Base-by-base conservation (phyloP, 1,140 invertebrate genomes). In the Drosophila rhopaloa region DNA sequence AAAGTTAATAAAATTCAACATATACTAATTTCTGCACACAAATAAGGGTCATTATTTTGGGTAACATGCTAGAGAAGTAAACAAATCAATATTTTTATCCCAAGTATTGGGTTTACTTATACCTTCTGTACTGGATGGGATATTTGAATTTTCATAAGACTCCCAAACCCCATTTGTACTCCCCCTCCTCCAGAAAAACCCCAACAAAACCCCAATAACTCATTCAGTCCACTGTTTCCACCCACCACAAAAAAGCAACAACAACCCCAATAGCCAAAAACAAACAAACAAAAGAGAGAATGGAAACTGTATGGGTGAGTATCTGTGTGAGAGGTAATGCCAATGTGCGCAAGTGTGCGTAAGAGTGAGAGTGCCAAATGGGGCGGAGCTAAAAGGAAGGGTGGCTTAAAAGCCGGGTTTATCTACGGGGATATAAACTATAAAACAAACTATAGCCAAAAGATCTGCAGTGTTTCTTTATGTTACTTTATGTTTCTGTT, bases 281-380 rank as follows among this genome's bases (percentile, higher is more conserved):
- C 29, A 71, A 71, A 68, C 54, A 73, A 48, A 16, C 46, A 44
- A 32, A 51, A 4, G 27, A 16, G n/a, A 10, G 27, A 32, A 44
- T 13, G 6, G 35, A n/a, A 2, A 6, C 27, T 4, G 88, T 91
- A 43, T 86, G 60, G 46, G 89, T 91, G 84, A n/a, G 50, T 91
- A 91, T 91, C 89, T 91, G 75, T 91, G 89, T 91, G 81, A 71
- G 57, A 32, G 77, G 71, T 67, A 73, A 71, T 68, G 75, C 65
- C n/a, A 57, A 19, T n/a, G 29, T 16, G 44, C 43, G 27, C 8
- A 6, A 37, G 50, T 53, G 29, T 37, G 29, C 3, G 56, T 24
- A 19, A 19, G 44, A 16, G 11, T 35, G 38, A 32, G 11, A 41
- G 46, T 35, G 48, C 24, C 24, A 29, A 53, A 53, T 29, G 32